Percentiles rank a stretch among this genome's conserved stretches.
phyloP scores from a whole-genome alignment of 2,888 invertebrate genomes.

The Lysandra bellargus region DNA sequence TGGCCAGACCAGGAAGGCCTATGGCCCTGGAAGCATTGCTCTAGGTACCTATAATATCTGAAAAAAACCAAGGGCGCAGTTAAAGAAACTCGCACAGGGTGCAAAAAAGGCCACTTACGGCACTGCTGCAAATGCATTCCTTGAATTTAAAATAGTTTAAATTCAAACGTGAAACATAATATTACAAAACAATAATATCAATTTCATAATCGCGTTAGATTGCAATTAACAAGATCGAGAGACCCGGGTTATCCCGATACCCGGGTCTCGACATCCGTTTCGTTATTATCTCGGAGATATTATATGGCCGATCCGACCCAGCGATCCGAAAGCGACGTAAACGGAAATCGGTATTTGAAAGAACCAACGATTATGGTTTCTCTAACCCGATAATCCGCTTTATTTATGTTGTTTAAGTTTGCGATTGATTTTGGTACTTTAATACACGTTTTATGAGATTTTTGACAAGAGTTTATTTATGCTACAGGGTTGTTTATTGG shows the following conservation, averaged over 20 bases:
- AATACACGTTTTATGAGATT: background rate
- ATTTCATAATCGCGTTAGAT: conserved; percentile 9
- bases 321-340: conserved; percentile 51
- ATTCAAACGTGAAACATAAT: background rate
- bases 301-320: conserved; percentile 47
- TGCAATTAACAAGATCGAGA: conserved; percentile 27
- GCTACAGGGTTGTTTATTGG: background rate
- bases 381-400: conserved; percentile 32
- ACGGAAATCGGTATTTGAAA: conserved; percentile 49
- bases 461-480: background rate
- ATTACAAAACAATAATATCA: conserved; percentile 20
- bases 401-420: conserved; percentile 10
- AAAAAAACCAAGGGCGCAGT: too few relatives aligned
- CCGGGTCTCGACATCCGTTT: conserved; percentile 18
- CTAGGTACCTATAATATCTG: too few relatives aligned
- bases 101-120: too few relatives aligned
- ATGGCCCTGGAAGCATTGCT: too few relatives aligned
- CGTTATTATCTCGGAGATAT: conserved; percentile 34
- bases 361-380: conserved; percentile 49
- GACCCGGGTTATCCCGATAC: conserved; percentile 22
- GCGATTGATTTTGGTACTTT: background rate
- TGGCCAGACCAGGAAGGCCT: too few relatives aligned
- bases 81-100: too few relatives aligned
- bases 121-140: background rate
- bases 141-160: background rate